phyloP scores from a whole-genome alignment of 1,140 invertebrate genomes.

The Littorina saxatilis region DNA sequence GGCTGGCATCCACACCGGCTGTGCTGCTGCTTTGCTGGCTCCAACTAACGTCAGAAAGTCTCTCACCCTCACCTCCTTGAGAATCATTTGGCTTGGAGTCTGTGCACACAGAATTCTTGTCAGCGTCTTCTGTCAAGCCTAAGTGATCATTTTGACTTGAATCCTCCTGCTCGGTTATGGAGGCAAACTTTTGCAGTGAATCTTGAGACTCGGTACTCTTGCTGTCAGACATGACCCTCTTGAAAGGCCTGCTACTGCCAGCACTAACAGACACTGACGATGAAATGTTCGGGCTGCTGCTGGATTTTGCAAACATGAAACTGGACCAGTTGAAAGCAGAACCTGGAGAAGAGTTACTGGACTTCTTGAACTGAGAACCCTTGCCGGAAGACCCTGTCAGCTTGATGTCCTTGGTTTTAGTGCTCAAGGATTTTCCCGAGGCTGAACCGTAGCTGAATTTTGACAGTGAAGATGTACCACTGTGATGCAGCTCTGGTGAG shows the following conservation, averaged over 20 bases:
- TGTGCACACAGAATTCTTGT: too few species aligned
- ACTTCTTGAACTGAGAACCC: neutral
- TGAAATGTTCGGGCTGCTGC: neutral
- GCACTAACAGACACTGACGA: neutral
- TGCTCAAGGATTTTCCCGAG: neutral
- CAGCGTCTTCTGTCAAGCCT: too few species aligned
- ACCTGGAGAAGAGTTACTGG: neutral
- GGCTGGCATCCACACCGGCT: neutral
- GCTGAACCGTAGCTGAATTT: neutral
- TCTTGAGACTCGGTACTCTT: neutral
- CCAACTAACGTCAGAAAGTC: neutral
- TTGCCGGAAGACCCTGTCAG: neutral
- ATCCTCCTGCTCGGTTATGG: too few species aligned
- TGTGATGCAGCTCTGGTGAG: neutral
- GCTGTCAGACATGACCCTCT: neutral
- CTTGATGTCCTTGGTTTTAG: neutral
- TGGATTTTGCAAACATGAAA: constrained; percentile 24
- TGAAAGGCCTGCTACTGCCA: constrained; percentile 10
- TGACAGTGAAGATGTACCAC: neutral
- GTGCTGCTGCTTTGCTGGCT: neutral
- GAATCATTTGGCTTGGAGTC: too few species aligned
- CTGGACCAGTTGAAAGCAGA: constrained; percentile 35
- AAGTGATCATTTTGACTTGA: neutral
- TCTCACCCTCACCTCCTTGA: neutral
- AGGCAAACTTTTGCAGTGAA: too few species aligned